Conservation (phyloP, 1,140 invertebrate genomes). For the Aporrectodea caliginosa region DNA sequence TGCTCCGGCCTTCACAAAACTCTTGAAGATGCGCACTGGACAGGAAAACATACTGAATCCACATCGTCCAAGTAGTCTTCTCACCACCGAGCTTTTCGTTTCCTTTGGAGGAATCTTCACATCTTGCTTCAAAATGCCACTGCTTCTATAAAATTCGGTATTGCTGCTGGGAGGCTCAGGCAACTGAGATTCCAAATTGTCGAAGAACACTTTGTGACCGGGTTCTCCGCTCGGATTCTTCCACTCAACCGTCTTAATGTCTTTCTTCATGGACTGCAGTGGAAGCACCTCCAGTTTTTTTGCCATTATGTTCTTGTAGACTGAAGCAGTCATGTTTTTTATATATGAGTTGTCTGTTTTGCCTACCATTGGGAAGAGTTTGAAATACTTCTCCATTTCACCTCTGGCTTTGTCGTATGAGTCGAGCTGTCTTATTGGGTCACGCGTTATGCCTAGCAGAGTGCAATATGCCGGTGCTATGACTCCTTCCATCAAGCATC, state of each 20-base stretch:
- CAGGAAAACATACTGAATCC: background rate
- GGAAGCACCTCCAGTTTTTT: background rate
- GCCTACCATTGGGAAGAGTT: background rate
- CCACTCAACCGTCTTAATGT: background rate
- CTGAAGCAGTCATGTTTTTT: background rate
- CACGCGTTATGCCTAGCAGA: background rate
- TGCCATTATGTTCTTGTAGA: background rate
- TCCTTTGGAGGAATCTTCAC: background rate
- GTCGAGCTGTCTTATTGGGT: background rate
- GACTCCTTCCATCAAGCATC: constrained; percentile 35
- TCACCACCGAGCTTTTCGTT: background rate
- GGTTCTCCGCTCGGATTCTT: background rate
- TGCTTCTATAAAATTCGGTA: background rate
- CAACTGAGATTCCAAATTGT: background rate
- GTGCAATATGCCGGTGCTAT: constrained; percentile 40
- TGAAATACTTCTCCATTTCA: background rate
- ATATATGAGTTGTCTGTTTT: background rate
- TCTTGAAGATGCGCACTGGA: background rate
- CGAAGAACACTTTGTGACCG: background rate
- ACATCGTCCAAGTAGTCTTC: background rate
- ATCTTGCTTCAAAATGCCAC: background rate
- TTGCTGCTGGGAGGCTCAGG: background rate
- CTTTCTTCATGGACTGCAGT: background rate
- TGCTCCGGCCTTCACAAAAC: background rate
- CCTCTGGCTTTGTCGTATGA: background rate